These are phyloP conservation scores for Dermolepida albohirtum DNA, from an alignment of 2,888 invertebrate species.

Conservation along the genomic window DNA sequence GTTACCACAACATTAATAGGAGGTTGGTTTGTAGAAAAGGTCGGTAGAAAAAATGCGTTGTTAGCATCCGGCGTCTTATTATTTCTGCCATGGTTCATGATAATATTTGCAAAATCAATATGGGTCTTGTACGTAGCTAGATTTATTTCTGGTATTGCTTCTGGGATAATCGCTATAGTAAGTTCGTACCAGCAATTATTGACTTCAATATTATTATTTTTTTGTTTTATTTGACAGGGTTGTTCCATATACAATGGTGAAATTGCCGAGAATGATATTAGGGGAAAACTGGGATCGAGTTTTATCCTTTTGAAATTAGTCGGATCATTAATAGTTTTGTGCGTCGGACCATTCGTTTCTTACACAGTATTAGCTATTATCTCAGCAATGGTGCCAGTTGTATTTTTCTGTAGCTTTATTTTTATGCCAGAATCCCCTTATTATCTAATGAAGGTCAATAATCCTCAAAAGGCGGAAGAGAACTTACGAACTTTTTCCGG, in stretches of 20 bases:
- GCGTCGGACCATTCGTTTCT: constrained; percentile 60
- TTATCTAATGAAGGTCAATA: constrained; percentile 62
- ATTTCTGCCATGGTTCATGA: constrained; percentile 66
- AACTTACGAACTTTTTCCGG: constrained; percentile 56
- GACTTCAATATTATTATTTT: no score
- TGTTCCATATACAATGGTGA: constrained; percentile 63
- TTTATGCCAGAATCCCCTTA: constrained; percentile 67
- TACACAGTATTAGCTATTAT: constrained; percentile 59
- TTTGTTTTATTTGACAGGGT: constrained; percentile 54
- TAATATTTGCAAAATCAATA: constrained; percentile 54
- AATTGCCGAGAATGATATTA: constrained; percentile 65
- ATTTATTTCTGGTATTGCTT: constrained; percentile 75
- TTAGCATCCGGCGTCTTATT: constrained; percentile 67
- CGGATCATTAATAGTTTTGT: constrained; percentile 61
- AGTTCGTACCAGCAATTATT: constrained; percentile 9
- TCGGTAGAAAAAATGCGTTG: constrained; percentile 70
- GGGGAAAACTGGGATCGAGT: constrained; percentile 61
- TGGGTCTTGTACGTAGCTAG: constrained; percentile 71
- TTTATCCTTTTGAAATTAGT: constrained; percentile 61
- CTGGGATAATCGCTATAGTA: constrained; percentile 68
- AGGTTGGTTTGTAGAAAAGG: constrained; percentile 68
- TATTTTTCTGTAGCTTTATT: constrained; percentile 60
- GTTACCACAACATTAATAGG: constrained; percentile 69
- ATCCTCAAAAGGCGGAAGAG: constrained; percentile 56
- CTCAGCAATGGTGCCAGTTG: constrained; percentile 58